These are phyloP conservation scores for Phoeniculus purpureus DNA, from an alignment of 2,797 vertebrate genomes.

Conservation along the genomic window DNA sequence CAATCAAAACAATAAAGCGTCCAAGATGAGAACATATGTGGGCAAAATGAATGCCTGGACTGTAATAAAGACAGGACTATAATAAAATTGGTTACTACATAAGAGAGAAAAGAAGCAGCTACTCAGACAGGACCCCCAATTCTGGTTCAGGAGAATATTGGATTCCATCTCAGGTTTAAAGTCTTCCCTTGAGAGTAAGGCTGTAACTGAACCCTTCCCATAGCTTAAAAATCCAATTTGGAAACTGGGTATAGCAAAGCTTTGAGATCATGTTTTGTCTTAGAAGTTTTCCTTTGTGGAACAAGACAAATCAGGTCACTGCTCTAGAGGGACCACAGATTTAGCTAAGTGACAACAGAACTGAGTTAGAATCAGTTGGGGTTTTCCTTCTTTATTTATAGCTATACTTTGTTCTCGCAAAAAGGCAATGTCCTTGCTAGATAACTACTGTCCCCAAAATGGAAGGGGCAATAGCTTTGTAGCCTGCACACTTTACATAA, in stretches of 20 bases:
- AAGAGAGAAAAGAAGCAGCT: neutral
- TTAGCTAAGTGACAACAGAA: neutral
- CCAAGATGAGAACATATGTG: neutral
- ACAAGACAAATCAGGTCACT: neutral
- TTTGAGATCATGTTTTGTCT: neutral
- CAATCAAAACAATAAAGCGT: neutral
- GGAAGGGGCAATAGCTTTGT: neutral
- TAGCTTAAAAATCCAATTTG: neutral
- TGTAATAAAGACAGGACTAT: neutral
- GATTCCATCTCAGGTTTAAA: neutral
- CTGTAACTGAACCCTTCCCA: neutral
- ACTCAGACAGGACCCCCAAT: neutral
- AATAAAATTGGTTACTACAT: neutral
- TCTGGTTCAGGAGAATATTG: neutral
- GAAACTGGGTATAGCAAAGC: neutral
- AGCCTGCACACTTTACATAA: neutral
- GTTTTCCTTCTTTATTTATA: neutral
- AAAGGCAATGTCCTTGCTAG: neutral
- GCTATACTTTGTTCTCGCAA: neutral
- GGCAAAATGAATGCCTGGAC: neutral
- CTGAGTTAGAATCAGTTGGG: neutral
- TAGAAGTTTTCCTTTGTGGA: neutral
- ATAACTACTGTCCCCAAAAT: neutral
- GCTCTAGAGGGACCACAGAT: neutral
- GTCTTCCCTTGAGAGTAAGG: neutral